phyloP scores from a whole-genome alignment of 1,140 invertebrate species.

The Lutraria rhynchaena region DNA sequence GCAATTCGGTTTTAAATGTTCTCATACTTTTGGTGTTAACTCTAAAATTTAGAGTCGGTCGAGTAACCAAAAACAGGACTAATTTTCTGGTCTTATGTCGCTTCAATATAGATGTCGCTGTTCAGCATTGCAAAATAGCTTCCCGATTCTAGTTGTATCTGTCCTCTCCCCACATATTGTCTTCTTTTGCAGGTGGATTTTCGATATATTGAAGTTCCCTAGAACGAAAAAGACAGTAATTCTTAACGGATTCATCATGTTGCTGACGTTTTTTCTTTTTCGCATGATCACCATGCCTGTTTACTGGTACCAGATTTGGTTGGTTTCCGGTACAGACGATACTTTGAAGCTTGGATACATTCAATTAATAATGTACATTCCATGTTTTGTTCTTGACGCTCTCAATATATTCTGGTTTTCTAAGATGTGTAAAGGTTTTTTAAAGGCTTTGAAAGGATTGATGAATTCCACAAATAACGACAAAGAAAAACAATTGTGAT shows the following conservation, averaged over 20 bases:
- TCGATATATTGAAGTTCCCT: constrained; percentile 72
- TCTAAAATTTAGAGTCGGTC: too few relatives aligned
- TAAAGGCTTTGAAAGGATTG: constrained; percentile 64
- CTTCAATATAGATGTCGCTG: too few relatives aligned
- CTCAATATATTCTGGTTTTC: constrained; percentile 80
- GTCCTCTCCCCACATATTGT: background rate
- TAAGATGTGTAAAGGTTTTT: constrained; percentile 74
- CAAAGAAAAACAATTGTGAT: too few relatives aligned
- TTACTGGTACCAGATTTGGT: constrained; percentile 78
- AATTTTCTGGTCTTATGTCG: too few relatives aligned
- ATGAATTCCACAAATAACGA: too few relatives aligned
- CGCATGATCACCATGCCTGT: constrained; percentile 76
- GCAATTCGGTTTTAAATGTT: too few relatives aligned
- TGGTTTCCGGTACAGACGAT: constrained; percentile 70
- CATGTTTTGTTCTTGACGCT: constrained; percentile 76
- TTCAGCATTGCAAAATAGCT: too few relatives aligned
- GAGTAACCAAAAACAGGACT: too few relatives aligned
- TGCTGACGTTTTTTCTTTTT: constrained; percentile 77
- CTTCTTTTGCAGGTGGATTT: constrained; percentile 75
- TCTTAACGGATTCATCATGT: constrained; percentile 78
- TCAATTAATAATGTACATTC: constrained; percentile 73
- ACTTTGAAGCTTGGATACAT: constrained; percentile 75
- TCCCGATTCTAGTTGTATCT: too few relatives aligned
- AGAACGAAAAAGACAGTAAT: constrained; percentile 70
- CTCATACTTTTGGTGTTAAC: too few relatives aligned